Evolutionary conservation across 2,888 invertebrate genomes (phyloP), one percentile per base, ranked within the genome.

Genomic region (Cosmia trapezina): DNA sequence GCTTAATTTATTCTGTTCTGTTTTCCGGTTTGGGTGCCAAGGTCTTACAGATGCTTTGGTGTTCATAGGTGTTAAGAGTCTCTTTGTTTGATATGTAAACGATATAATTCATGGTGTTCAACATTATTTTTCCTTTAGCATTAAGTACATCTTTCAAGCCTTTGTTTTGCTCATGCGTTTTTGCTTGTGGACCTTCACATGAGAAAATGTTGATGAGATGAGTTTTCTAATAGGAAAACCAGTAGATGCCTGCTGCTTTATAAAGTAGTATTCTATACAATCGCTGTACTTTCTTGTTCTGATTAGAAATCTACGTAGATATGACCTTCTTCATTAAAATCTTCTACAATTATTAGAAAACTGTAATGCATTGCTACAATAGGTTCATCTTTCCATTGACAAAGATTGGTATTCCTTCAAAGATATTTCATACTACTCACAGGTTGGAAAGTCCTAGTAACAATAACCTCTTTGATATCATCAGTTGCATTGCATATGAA

Each of bases 401-500:
- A 51, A n/a, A 19, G 0, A 43, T 59, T 57, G 33, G 12, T 41
- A 73, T 78, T 64, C 47, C 17, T 28, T 1, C 17, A 17, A 65
- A n/a, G 19, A 59, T 62, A 60, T 59, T 66, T 70, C 70, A 37
- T n/a, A 43, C 43, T 12, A 57, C 41, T 33, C n/a, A 41, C 33
- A n/a, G 37, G 17, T 49, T 49, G 17, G 33, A 66, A 57, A 49
- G 41, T 45, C 19, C 45, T 22, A 66, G 57, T 33, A 49, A 49
- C 71, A 62, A 70, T 72, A 72, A 53, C 43, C 62, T 60, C 60
- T 66, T 66, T 71, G 78, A 78, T 80, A 75, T 66, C 41, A 75
- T 76, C 81, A 78, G 74, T 72, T 63, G 71, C 75, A 70, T 79
- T 83, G 83, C 81, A 80, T 83, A 85, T 71, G 53, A 73, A 87